Conservation (phyloP, 2,113 vertebrate genomes). For the Tragelaphus buxtoni region DNA sequence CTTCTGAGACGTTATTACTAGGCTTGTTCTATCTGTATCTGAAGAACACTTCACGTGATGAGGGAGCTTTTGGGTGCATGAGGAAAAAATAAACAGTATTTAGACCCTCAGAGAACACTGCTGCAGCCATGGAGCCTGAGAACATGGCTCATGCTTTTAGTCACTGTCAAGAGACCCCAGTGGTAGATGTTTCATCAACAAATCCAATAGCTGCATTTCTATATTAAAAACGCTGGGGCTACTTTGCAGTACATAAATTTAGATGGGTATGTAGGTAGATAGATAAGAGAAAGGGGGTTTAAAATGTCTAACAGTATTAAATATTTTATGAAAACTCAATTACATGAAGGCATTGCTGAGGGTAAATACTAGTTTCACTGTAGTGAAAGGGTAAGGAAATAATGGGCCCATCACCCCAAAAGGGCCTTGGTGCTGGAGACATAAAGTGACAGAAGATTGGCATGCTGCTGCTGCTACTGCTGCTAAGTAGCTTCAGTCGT, state of each 20-base stretch:
- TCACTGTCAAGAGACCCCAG: slow-evolving; percentile 5
- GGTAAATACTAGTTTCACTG: not conserved
- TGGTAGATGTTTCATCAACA: not conserved
- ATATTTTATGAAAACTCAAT: not conserved
- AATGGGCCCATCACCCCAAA: not conserved
- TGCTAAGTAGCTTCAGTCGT: not conserved
- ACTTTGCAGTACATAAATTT: not conserved
- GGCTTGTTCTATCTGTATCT: not conserved
- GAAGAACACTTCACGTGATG: not conserved
- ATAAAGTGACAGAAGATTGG: not conserved
- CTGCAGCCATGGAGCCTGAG: not conserved
- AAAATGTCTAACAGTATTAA: not conserved
- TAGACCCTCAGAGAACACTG: not conserved
- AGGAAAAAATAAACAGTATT: not conserved
- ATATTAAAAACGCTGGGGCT: not conserved
- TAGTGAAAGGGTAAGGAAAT: not conserved
- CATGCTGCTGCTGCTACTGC: not conserved
- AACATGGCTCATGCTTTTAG: not conserved
- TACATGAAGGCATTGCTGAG: not conserved
- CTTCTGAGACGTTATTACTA: not conserved
- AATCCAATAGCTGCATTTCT: not conserved
- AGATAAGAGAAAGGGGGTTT: not conserved
- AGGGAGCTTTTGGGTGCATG: not conserved
- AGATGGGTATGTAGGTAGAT: too few relatives aligned
- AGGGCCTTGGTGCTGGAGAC: not conserved